Evolutionary conservation across 2,113 vertebrate genomes (phyloP).

Genomic region (Polypterus senegalus): DNA sequence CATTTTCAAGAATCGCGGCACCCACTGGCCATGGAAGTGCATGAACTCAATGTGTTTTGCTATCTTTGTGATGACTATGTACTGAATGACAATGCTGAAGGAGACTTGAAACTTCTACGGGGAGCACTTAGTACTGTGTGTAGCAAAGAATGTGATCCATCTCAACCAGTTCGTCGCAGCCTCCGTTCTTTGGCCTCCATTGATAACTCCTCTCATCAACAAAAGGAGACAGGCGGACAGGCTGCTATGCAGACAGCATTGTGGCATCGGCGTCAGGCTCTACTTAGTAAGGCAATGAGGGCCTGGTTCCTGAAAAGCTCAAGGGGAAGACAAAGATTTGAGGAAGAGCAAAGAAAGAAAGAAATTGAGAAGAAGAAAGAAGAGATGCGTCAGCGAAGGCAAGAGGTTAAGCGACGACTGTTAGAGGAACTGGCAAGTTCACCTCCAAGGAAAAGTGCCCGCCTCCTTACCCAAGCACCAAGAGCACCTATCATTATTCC

Average conservation of each 20-base stretch:
- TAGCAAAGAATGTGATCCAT: constrained; percentile 39
- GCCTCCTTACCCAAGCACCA: constrained; percentile 72
- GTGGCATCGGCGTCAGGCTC: constrained; percentile 72
- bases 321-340: constrained; percentile 52
- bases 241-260: constrained; percentile 75
- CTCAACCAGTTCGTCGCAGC: constrained; percentile 53
- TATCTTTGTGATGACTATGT: constrained; percentile 92
- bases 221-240: constrained; percentile 34
- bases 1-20: constrained; percentile 83
- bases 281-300: constrained; percentile 64
- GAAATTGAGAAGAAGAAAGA: constrained; percentile 66
- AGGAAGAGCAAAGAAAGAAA: constrained; percentile 51
- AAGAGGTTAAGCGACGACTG: constrained; percentile 75
- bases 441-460: constrained; percentile 85
- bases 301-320: constrained; percentile 62
- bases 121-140: constrained; percentile 67
- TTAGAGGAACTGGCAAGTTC: constrained; percentile 78
- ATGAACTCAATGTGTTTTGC: constrained; percentile 90
- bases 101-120: constrained; percentile 84
- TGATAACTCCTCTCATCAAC: constrained; percentile 42
- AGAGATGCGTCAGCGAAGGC: constrained; percentile 64
- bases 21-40: constrained; percentile 88
- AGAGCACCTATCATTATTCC: constrained; percentile 61
- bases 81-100: constrained; percentile 89
- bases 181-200: constrained; percentile 62